Base-by-base conservation (phyloP, 2,888 invertebrate species). In the Stomorhina lunata region DNA sequence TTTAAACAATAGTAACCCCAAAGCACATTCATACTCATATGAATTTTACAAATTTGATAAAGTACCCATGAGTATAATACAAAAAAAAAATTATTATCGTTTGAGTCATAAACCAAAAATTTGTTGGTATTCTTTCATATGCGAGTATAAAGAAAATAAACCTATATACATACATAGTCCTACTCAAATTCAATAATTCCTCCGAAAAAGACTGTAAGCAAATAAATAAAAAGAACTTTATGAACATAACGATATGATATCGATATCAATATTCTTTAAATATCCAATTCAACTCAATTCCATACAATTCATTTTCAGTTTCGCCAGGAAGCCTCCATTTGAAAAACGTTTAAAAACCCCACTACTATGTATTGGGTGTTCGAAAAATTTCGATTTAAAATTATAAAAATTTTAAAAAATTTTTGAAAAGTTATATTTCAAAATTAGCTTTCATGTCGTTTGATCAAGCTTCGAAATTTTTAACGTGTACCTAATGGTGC, bases 251-350 rank as follows among this genome's bases (percentile, higher is more conserved):
- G 22, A 59, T 32, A 32, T 69, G 20, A 40, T 61, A 77, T 40
- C 22, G 40, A 40, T 40, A 59, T 59, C 68, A 68, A 68, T 48
- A 50, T 6, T 50, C 29, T 43, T 65, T 29, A 37, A 6, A 27
- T 4, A 45, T 25, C n/a, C n/a, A n/a, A n/a, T n/a, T n/a, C n/a
- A n/a, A n/a, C n/a, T n/a, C n/a, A n/a, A n/a, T n/a, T n/a, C n/a
- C 27, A 43, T 27, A 29, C 53, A 29, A 69, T 69, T 69, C 43
- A 77, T 69, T 77, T 77, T 66, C 32, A 66, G n/a, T 76, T 48
- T 32, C 9, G 25, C 17, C 10, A 3, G 6, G 45, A 43, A 57
- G 57, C 6, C 50, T 55, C 7, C 4, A 2, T 50, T 53, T 55
- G 20, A 43, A 34, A 29, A 25, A 45, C 20, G 37, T 63, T 63